Conservation (phyloP, 2,888 invertebrate species). For the Actias luna region DNA sequence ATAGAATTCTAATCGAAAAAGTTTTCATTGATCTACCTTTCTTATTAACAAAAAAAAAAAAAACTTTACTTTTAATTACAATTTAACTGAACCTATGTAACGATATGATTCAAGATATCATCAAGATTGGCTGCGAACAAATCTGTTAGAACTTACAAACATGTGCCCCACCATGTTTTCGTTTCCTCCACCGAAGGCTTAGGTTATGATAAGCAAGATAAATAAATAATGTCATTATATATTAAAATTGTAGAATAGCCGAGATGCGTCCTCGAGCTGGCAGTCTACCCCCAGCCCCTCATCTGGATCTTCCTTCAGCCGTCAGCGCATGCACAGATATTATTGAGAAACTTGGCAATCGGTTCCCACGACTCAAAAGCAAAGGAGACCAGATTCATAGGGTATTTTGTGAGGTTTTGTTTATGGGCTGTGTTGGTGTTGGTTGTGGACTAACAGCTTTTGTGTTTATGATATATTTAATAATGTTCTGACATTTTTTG, state of each 20-base stretch:
- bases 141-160: not conserved
- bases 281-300: slow-evolving; percentile 59
- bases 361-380: slow-evolving; percentile 74
- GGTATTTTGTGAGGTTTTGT: slow-evolving; percentile 61
- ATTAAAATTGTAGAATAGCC: slow-evolving; percentile 36
- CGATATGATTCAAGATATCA: not conserved
- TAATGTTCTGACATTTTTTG: not conserved
- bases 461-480: slow-evolving; percentile 3
- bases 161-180: not conserved
- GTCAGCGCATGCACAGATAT: slow-evolving; percentile 60
- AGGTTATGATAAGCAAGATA: not conserved
- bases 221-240: not conserved
- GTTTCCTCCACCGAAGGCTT: not conserved
- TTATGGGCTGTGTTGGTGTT: slow-evolving; percentile 22
- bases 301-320: slow-evolving; percentile 41
- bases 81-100: not conserved
- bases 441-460: slow-evolving; percentile 25
- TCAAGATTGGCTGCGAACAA: not conserved
- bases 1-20: no score
- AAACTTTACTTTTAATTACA: not conserved
- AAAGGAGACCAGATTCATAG: slow-evolving; percentile 82
- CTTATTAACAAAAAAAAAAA: no score
- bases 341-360: slow-evolving; percentile 76
- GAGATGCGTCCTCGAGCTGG: slow-evolving; percentile 63
- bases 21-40: no score